Evolutionary conservation across 2,113 vertebrate genomes (phyloP).

Genomic region (Dendrocopos noguchii): DNA sequence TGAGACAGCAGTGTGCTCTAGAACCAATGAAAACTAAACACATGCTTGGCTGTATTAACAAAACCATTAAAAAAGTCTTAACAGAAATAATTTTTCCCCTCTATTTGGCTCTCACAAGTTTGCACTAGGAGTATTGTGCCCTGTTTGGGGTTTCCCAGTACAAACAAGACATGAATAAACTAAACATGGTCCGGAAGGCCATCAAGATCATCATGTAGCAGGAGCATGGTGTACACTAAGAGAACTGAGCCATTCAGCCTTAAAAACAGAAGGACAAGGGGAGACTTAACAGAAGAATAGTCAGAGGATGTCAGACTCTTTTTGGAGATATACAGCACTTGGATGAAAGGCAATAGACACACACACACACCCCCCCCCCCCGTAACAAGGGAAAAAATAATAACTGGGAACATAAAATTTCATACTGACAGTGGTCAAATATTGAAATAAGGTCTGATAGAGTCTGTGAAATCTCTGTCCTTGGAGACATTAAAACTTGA

Average conservation of each 20-base stretch:
- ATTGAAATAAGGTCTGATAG: background rate
- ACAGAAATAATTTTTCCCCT: background rate
- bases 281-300: background rate
- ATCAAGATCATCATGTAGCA: background rate
- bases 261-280: background rate
- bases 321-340: background rate
- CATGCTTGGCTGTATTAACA: background rate
- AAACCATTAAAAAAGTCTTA: background rate
- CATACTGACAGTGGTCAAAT: background rate
- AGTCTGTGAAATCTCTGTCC: background rate
- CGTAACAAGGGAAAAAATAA: background rate
- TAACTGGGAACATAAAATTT: background rate
- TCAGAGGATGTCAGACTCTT: background rate
- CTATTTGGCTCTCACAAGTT: background rate
- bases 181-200: background rate
- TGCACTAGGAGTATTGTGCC: background rate
- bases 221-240: fast-evolving
- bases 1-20: background rate
- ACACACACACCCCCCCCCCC: background rate
- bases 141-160: background rate
- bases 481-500: background rate
- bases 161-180: background rate
- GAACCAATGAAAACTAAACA: background rate
- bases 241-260: background rate
- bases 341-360: background rate